Percentiles rank a stretch among this genome's conserved stretches.
These are phyloP conservation scores for Clunio marinus DNA, from an alignment of 2,888 invertebrate genomes.

Conservation along the genomic window DNA sequence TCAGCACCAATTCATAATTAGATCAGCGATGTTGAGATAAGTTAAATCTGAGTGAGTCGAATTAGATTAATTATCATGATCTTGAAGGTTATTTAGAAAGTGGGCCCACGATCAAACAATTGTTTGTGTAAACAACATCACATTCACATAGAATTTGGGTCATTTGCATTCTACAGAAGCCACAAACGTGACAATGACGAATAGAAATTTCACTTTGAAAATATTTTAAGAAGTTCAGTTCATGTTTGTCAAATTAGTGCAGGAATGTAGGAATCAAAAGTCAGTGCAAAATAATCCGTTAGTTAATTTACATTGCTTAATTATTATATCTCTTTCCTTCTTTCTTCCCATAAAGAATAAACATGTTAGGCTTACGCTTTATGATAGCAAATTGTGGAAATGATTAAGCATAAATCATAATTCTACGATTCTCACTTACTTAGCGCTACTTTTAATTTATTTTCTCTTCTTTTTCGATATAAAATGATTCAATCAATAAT, in stretches of 20 bases:
- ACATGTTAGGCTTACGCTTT: not conserved
- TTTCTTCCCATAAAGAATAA: too few species aligned
- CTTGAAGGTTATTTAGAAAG: not conserved
- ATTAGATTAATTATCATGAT: not conserved
- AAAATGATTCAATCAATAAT: too few species aligned
- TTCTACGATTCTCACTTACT: too few species aligned
- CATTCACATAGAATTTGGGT: slow-evolving; percentile 10
- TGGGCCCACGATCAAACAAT: not conserved
- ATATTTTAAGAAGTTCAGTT: not conserved
- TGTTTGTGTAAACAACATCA: too few species aligned
- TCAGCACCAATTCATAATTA: not conserved
- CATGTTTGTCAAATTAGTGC: slow-evolving; percentile 25
- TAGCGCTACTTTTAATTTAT: too few species aligned
- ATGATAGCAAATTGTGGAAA: too few species aligned
- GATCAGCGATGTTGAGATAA: not conserved
- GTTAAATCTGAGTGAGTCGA: not conserved
- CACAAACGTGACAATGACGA: too few species aligned
- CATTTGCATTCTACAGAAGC: too few species aligned
- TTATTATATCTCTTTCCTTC: not conserved
- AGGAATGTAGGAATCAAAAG: not conserved
- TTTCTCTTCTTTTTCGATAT: too few species aligned
- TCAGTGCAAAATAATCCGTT: not conserved
- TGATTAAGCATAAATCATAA: too few species aligned
- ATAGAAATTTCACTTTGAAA: not conserved
- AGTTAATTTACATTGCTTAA: slow-evolving; percentile 25